Evolutionary conservation across 2,113 vertebrate genomes (phyloP).

Genomic region (Podarcis cretensis): DNA sequence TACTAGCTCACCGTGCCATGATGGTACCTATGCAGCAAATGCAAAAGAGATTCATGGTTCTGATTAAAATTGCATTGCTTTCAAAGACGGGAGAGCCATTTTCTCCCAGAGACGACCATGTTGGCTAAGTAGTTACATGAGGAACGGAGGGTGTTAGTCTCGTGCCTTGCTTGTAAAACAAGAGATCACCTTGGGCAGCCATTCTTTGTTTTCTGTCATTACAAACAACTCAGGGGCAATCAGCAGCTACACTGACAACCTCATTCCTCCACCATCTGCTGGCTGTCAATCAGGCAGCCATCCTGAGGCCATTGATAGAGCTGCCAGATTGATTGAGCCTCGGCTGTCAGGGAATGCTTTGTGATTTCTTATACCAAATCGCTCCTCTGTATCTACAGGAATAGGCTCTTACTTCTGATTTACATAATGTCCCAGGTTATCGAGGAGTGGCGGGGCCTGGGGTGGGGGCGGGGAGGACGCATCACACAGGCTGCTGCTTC

Average conservation of each 20-base stretch:
- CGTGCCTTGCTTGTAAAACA: constrained; percentile 70
- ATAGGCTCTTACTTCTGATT: constrained; percentile 47
- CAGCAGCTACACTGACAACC: constrained; percentile 76
- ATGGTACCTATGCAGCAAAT: background rate
- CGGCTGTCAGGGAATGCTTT: constrained; percentile 72
- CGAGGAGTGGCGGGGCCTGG: background rate
- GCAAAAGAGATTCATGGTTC: background rate
- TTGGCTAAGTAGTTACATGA: constrained; percentile 36
- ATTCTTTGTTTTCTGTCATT: constrained; percentile 71
- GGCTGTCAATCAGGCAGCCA: constrained; percentile 83
- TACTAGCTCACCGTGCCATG: background rate
- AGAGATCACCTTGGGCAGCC: constrained; percentile 79
- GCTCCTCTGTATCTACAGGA: constrained; percentile 30
- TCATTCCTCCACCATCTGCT: constrained; percentile 84
- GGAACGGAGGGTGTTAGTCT: constrained; percentile 7
- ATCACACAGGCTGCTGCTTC: background rate
- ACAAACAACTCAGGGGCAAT: constrained; percentile 71
- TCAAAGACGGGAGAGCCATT: background rate
- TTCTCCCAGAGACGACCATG: background rate
- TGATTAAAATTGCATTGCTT: background rate
- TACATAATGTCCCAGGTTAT: constrained; percentile 14
- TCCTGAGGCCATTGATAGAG: constrained; percentile 83
- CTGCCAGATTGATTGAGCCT: constrained; percentile 78
- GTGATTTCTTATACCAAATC: constrained; percentile 27
- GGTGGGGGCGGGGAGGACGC: background rate